Base-by-base conservation (phyloP, 2,113 vertebrate genomes). In the Eudorcas thomsonii region DNA sequence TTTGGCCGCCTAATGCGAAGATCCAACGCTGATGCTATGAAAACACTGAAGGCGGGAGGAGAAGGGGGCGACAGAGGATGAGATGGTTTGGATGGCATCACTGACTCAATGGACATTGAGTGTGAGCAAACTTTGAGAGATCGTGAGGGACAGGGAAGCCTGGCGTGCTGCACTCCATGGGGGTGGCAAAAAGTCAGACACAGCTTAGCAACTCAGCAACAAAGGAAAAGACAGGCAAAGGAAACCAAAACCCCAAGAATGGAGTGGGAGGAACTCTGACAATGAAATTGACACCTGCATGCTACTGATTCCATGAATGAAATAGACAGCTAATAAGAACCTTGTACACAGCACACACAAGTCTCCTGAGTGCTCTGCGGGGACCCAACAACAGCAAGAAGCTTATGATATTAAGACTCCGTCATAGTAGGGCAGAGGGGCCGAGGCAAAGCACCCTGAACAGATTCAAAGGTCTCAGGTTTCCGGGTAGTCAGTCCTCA, bases 241-340 rank as follows among this genome's bases (percentile, higher is more conserved):
- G 64, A 67, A 67, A 21, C 64, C 8, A 5, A 21, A 21, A 5
- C 33, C 19, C 16, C 33, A 21, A 19, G n/a, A 67, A 67, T 36
- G 8, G 64, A 67, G 64, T 67, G 64, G 17, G 17, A 67, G n/a
- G 33, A 36, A 21, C 8, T 67, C 8, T 2, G n/a, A 67, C 4
- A 21, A 0, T 36, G 64, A 67, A 67, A 36, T 36, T 0, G 8
- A 36, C 9, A 67, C 2, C 17, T 36, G 17, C 2, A 21, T 0
- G 0, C 8, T 21, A 21, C 33, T 19, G 64, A 67, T n/a, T 67
- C 64, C 17, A 5, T n/a, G n/a, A 36, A 19, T 67, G 10, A n/a
- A 17, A 67, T 0, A n/a, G 64, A 19, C 64, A n/a, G 17, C 33
- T 21, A 67, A 0, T 36, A 19, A 36, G n/a, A 36, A 4, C 33